These are phyloP conservation scores for Oscheius myriophilus DNA, from an alignment of 2,888 invertebrate genomes.

Conservation along the genomic window DNA sequence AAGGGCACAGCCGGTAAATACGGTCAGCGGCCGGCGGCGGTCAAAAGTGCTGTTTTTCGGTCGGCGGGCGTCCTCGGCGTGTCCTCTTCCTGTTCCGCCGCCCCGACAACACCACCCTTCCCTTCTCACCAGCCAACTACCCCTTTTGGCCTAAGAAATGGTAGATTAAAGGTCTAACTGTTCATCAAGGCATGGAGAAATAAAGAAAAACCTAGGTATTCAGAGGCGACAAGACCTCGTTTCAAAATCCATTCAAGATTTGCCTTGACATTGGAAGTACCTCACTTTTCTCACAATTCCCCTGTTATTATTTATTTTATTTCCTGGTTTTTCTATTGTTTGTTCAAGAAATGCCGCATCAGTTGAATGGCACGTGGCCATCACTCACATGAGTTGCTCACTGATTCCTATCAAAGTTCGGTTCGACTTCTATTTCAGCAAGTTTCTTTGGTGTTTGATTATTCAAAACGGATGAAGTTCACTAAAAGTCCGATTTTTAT, in stretches of 20 bases:
- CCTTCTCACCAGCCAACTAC: slow-evolving; percentile 8
- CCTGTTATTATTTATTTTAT: slow-evolving; percentile 3
- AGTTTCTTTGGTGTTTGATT: not conserved
- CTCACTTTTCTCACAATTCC: slow-evolving; percentile 9
- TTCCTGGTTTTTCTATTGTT: not conserved
- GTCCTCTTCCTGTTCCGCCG: slow-evolving; percentile 8
- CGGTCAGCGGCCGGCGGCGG: slow-evolving; percentile 1
- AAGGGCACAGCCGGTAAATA: too few relatives aligned
- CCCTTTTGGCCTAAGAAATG: not conserved
- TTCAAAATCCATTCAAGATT: too few relatives aligned
- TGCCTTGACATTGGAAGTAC: too few relatives aligned
- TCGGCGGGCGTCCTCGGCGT: not conserved
- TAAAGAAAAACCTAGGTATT: too few relatives aligned
- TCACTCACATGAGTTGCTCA: not conserved
- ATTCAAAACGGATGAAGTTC: too few relatives aligned
- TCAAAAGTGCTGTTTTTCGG: slow-evolving; percentile 6
- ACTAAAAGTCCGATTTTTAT: too few relatives aligned
- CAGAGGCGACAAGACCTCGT: too few relatives aligned
- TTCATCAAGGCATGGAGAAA: too few relatives aligned
- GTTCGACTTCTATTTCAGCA: not conserved
- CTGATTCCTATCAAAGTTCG: not conserved
- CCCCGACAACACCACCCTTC: slow-evolving; percentile 2
- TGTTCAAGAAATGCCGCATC: not conserved
- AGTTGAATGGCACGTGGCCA: not conserved
- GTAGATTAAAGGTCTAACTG: too few relatives aligned